These are phyloP conservation scores for Rhinoraja longicauda DNA, from an alignment of 2,797 vertebrate genomes.

Conservation along the genomic window DNA sequence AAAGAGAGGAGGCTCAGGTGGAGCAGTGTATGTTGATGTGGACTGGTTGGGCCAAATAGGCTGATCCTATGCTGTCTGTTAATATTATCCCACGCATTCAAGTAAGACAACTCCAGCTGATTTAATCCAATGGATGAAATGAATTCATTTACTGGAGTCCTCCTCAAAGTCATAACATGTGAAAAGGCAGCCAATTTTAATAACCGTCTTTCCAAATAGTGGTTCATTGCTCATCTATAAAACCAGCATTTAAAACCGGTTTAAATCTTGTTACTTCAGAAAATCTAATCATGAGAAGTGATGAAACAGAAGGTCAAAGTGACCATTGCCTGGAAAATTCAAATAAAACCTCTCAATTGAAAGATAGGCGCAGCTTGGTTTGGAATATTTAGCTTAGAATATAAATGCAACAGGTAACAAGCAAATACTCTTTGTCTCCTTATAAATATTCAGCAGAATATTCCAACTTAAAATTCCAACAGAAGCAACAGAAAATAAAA, in stretches of 20 bases:
- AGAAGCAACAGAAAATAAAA: not conserved
- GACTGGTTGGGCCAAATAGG: no score
- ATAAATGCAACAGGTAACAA: not conserved
- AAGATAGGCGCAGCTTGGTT: not conserved
- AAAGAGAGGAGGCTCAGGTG: no score
- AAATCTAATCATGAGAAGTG: not conserved
- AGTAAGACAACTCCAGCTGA: not conserved
- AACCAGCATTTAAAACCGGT: not conserved
- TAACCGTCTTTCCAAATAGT: not conserved
- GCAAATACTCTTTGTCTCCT: not conserved
- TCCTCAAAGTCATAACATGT: not conserved
- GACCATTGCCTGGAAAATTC: not conserved
- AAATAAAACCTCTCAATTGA: not conserved
- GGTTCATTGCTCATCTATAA: not conserved
- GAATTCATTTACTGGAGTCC: not conserved
- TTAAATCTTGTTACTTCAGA: not conserved
- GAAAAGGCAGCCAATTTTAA: slow-evolving; percentile 17
- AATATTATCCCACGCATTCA: not conserved
- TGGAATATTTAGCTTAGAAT: not conserved
- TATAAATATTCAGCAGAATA: slow-evolving; percentile 10
- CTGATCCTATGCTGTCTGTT: no score
- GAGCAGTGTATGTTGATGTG: no score
- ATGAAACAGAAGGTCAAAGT: not conserved
- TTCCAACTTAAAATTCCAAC: not conserved
- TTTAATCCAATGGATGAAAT: slow-evolving; percentile 15